These are phyloP conservation scores for Eudemis profundana DNA, from an alignment of 2,888 invertebrate species.

Conservation along the genomic window DNA sequence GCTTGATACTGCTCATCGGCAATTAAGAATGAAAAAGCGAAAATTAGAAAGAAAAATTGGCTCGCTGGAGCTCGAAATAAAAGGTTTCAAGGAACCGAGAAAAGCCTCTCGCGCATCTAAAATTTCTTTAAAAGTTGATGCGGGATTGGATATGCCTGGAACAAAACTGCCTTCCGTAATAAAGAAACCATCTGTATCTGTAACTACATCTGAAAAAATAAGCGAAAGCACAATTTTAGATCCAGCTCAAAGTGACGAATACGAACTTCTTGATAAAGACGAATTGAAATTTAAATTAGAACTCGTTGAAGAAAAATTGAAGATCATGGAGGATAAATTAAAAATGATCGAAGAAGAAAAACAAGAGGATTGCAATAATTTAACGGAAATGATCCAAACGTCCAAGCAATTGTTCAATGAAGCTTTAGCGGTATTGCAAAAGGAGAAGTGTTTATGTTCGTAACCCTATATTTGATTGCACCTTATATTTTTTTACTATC, in stretches of 20 bases:
- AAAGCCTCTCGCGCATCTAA: conserved; percentile 66
- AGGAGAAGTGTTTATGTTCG: conserved; percentile 73
- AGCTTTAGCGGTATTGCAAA: conserved; percentile 76
- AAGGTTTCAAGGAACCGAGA: conserved; percentile 60
- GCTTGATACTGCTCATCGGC: conserved; percentile 83
- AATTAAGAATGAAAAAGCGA: conserved; percentile 82
- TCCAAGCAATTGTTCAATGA: conserved; percentile 85
- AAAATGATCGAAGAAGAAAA: conserved; percentile 88
- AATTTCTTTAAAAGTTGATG: conserved; percentile 58
- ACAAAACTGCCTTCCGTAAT: conserved; percentile 51
- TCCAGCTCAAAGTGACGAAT: conserved; percentile 57
- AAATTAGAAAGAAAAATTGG: conserved; percentile 66
- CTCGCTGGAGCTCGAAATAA: conserved; percentile 64
- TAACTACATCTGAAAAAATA: conserved; percentile 61
- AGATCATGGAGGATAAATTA: conserved; percentile 86
- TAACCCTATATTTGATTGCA: conserved; percentile 52
- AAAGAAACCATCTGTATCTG: conserved; percentile 64
- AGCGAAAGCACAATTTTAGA: conserved; percentile 64
- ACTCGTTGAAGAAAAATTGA: conserved; percentile 87
- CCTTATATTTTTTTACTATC: conserved; percentile 35
- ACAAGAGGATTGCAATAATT: conserved; percentile 82
- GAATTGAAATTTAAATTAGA: conserved; percentile 82
- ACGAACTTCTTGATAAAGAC: conserved; percentile 70
- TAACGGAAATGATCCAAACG: conserved; percentile 85
- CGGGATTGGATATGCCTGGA: conserved; percentile 51